Conservation (phyloP, 2,113 vertebrate species). For the Podilymbus podiceps region DNA sequence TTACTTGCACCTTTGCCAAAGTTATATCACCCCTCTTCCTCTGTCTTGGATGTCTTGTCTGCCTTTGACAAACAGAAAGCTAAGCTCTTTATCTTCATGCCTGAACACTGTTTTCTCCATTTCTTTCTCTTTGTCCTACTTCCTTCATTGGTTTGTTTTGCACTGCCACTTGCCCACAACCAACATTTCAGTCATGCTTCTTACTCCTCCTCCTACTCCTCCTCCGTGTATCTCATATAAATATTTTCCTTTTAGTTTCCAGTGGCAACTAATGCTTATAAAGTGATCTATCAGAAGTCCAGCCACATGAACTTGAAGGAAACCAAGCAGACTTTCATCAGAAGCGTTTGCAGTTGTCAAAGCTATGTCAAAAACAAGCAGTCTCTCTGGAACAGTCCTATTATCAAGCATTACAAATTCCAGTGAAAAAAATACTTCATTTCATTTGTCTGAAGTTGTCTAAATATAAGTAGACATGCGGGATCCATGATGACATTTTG, state of each 20-base stretch:
- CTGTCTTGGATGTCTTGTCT: neutral
- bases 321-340: neutral
- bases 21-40: neutral
- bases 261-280: neutral
- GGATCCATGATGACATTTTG: conserved; percentile 34
- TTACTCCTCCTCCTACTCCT: neutral
- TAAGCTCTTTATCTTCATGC: neutral
- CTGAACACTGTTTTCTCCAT: neutral
- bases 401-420: conserved; percentile 11
- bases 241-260: neutral
- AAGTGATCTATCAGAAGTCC: neutral
- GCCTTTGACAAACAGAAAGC: neutral
- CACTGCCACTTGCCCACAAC: neutral
- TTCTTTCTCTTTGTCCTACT: neutral
- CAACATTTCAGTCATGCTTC: neutral
- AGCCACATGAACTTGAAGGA: neutral
- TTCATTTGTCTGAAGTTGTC: neutral
- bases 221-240: neutral
- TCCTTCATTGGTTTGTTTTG: neutral
- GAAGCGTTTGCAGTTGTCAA: neutral
- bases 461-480: neutral
- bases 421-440: neutral
- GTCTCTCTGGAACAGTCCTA: neutral
- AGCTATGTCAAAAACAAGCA: neutral
- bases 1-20: neutral